Percentiles rank a stretch among this genome's conserved stretches.
These are phyloP conservation scores for Spea hammondii DNA, from an alignment of 2,797 vertebrate species.

Conservation along the genomic window DNA sequence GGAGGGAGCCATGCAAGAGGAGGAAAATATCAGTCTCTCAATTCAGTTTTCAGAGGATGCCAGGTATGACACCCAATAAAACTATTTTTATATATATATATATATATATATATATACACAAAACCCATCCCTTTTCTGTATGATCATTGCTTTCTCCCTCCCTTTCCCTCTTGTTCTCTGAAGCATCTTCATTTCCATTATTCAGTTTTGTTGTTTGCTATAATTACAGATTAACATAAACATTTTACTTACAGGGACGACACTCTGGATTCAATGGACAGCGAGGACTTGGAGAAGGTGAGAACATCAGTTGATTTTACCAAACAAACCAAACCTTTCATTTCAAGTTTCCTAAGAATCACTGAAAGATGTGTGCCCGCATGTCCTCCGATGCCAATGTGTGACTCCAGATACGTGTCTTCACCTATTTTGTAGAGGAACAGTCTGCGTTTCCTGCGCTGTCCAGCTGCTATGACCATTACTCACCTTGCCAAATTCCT, in stretches of 20 bases:
- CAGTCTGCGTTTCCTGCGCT: constrained; percentile 74
- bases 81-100: no score
- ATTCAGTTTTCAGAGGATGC: constrained; percentile 74
- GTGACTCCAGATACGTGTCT: constrained; percentile 16
- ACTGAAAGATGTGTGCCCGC: no score
- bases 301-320: constrained; percentile 46
- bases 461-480: constrained; percentile 76
- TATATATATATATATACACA: no score
- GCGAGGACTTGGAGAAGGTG: constrained; percentile 70
- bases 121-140: no score
- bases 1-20: constrained; percentile 65
- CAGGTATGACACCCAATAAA: constrained; percentile 55
- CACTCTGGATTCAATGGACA: constrained; percentile 62
- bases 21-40: constrained; percentile 77
- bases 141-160: no score
- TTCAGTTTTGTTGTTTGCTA: background rate
- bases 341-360: no score
- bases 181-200: no score
- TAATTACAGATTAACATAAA: background rate
- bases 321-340: background rate
- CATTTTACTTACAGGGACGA: constrained; percentile 62
- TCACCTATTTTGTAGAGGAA: constrained; percentile 56
- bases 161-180: background rate
- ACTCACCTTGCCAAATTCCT: constrained; percentile 78
- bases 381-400: background rate